These are phyloP conservation scores for Dryobotodes eremita DNA, from an alignment of 2,888 invertebrate species.

Conservation along the genomic window DNA sequence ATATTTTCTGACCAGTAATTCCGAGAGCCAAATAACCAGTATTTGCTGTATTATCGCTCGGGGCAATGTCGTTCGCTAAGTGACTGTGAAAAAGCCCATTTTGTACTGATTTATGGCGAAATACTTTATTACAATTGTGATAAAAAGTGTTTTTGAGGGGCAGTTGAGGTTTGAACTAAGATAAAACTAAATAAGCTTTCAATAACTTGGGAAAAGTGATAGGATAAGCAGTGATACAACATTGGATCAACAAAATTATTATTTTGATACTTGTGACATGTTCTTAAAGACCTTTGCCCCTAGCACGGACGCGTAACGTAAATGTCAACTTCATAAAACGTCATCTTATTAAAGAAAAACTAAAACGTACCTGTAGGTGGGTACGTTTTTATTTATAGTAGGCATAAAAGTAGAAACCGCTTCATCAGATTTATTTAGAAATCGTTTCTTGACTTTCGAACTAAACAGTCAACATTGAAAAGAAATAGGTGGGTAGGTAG, in stretches of 20 bases:
- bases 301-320: not conserved
- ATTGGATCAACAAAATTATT: no score
- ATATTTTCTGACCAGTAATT: constrained; percentile 78
- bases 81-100: constrained; percentile 57
- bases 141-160: not conserved
- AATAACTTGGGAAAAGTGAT: not conserved
- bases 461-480: not conserved
- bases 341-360: no score
- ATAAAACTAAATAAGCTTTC: not conserved
- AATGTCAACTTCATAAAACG: not conserved
- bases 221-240: no score
- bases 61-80: constrained; percentile 62
- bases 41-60: constrained; percentile 67
- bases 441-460: not conserved
- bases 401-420: not conserved
- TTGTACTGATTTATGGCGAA: constrained; percentile 45
- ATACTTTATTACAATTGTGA: constrained; percentile 14
- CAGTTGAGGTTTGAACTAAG: not conserved
- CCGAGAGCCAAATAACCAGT: constrained; percentile 75
- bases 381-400: no score
- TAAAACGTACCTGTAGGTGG: no score
- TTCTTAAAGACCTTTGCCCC: no score
- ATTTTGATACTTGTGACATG: not conserved
- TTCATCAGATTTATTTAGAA: not conserved
- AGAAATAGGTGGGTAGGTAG: not conserved